Evolutionary conservation across 2,797 vertebrate species (phyloP).

Genomic region (Chaetophractus vellerosus): DNA sequence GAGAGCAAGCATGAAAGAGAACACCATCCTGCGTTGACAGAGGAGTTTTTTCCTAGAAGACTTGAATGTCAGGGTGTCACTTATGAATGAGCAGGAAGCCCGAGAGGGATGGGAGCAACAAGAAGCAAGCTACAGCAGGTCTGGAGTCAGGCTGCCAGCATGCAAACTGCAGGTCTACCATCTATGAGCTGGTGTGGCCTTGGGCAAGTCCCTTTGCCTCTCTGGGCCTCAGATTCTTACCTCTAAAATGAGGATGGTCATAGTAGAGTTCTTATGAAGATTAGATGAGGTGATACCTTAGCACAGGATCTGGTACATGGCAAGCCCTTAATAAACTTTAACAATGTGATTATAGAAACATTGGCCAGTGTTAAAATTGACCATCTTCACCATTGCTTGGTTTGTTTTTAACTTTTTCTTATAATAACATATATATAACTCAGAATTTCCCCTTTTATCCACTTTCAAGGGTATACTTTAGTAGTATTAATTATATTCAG

Average conservation of each 20-base stretch:
- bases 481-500: no score
- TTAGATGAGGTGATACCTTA: not conserved
- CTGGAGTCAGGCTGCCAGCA: not conserved
- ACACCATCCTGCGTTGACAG: not conserved
- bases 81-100: not conserved
- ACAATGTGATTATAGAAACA: not conserved
- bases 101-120: not conserved
- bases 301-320: not conserved
- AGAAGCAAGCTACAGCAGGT: not conserved
- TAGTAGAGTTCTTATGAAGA: not conserved
- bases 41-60: not conserved
- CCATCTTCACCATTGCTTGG: not conserved
- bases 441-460: no score
- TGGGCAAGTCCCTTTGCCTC: not conserved
- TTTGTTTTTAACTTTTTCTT: not conserved
- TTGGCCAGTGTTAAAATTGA: not conserved
- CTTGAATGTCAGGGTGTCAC: not conserved
- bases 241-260: not conserved
- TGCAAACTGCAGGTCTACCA: not conserved
- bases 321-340: not conserved
- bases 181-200: not conserved
- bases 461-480: no score
- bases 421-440: no score
- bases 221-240: not conserved
- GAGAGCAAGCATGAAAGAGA: not conserved